Base-by-base conservation (phyloP, 2,797 vertebrate genomes). In the Enteromius thamalakanensis region DNA sequence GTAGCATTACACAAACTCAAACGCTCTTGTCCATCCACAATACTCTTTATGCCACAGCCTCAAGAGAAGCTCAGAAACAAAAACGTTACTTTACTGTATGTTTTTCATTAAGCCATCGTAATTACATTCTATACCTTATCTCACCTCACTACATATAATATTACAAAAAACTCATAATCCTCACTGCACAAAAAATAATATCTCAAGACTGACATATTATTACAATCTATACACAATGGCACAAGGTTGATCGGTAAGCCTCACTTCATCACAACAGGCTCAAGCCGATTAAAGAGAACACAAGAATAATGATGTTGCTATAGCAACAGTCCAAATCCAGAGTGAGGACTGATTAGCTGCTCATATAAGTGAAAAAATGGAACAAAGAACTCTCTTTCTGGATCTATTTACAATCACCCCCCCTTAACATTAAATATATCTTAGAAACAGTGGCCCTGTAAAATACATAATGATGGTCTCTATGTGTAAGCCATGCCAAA, bases 221-320 rank as follows among this genome's bases (percentile, higher is more conserved):
- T 86, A 88, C 67, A 3, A 65, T 91, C 89, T 92, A 91, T 89
- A 91, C 88, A 86, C 87, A 91, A 89, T 87, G 91, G 88, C 92
- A 93, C 92, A 92, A 87, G 92, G 90, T 92, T 90, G 88, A 93
- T 92, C 89, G 71, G 87, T 89, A 90, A 93, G 90, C 90, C 92
- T 92, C 90, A 90, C 90, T 92, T 91, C 91, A 93, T 91, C 91
- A 92, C 92, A 94, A 93, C 92, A 93, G 91, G 88, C 91, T 94
- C 93, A 92, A 89, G 89, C 83, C 88, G 92, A 95, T 95, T 94
- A 94, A 93, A 94, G 92, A 89, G 88, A 90, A 90, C 91, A 87
- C 89, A 90, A 87, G 90, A 21, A 93, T 93, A 90, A 94, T 94
- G 93, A 93, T 83, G 94, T 96, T 95, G 89, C 94, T 93, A 95